Evolutionary conservation across 2,888 invertebrate genomes (phyloP).

Genomic region (Aphrophora alni): DNA sequence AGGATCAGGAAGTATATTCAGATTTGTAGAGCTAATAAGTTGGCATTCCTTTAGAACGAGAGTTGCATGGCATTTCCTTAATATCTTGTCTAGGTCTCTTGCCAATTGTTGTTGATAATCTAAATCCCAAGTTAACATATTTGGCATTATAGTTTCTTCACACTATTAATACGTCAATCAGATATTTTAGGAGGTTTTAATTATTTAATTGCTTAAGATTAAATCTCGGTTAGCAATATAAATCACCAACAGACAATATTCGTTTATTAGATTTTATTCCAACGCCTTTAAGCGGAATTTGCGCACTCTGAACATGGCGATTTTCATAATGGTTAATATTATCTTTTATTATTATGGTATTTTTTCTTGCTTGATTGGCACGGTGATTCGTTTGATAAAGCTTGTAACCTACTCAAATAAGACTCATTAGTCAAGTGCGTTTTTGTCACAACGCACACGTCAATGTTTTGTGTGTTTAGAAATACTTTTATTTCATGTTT

Average conservation of each 20-base stretch:
- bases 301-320: neutral
- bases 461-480: neutral
- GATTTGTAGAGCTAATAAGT: neutral
- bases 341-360: neutral
- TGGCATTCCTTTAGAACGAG: neutral
- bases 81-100: neutral
- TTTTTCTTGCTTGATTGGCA: neutral
- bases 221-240: neutral
- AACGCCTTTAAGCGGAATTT: neutral
- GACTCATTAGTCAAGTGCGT: neutral
- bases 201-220: neutral
- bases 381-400: neutral
- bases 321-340: conserved; percentile 2
- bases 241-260: neutral
- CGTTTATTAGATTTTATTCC: neutral
- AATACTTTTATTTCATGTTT: conserved; percentile 2
- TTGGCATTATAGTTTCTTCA: neutral
- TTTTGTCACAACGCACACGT: neutral
- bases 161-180: neutral
- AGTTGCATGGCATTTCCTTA: neutral
- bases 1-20: neutral
- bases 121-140: neutral
- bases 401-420: neutral
- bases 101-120: neutral
- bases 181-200: neutral